Evolutionary conservation across 2,797 vertebrate genomes (phyloP).

Genomic region (Nothura maculosa): DNA sequence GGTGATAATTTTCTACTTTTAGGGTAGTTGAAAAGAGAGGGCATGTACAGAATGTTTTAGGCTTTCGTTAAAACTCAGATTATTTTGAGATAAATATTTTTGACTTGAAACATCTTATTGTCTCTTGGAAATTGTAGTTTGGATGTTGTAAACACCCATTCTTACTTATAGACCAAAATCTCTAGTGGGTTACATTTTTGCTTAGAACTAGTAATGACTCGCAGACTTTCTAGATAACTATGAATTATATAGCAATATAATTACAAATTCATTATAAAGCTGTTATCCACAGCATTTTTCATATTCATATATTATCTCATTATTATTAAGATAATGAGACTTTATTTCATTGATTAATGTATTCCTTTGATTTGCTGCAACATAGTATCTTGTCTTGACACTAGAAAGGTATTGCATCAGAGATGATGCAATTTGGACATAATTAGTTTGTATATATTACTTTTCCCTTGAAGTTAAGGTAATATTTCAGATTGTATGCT

Average conservation of each 20-base stretch:
- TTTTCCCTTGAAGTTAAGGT: not conserved
- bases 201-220: not conserved
- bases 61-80: not conserved
- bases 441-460: not conserved
- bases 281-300: conserved; percentile 27
- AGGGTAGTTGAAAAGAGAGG: not conserved
- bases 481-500: not conserved
- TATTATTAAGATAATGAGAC: conserved; percentile 21
- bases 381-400: not conserved
- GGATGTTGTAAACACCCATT: not conserved
- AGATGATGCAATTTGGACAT: not conserved
- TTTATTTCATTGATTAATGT: conserved; percentile 20
- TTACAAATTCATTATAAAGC: conserved; percentile 26
- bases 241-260: not conserved
- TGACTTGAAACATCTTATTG: not conserved
- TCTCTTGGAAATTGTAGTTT: not conserved
- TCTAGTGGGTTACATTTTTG: not conserved
- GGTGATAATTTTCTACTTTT: not conserved
- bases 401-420: not conserved
- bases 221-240: not conserved
- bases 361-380: conserved; percentile 10
- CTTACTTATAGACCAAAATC: not conserved
- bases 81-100: not conserved
- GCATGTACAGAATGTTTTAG: not conserved
- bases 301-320: not conserved